Percentiles rank a stretch among this genome's conserved stretches.
phyloP scores from a whole-genome alignment of 2,888 invertebrate species.

The Ypsolopha scabrella region DNA sequence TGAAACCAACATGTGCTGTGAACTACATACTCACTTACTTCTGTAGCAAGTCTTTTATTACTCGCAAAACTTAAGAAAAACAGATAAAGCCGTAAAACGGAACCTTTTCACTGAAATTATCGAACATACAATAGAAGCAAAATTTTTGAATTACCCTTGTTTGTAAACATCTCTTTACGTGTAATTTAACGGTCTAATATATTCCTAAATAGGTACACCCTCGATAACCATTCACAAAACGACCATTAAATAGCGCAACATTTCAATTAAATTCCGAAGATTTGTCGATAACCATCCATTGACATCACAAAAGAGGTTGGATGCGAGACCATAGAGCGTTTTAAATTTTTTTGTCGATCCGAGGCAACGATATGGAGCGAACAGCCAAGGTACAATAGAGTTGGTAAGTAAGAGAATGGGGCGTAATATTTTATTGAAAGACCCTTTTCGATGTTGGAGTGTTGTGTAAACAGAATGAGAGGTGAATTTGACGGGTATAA shows the following conservation, averaged over 20 bases:
- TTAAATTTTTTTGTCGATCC: conserved; percentile 24
- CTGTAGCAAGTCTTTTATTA: no score
- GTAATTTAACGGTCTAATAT: conserved; percentile 37
- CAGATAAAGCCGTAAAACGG: no score
- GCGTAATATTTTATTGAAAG: conserved; percentile 67
- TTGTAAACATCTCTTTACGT: conserved; percentile 40
- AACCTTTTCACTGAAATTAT: no score
- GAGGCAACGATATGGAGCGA: conserved; percentile 32
- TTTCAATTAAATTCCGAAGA: conserved; percentile 42
- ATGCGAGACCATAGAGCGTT: conserved; percentile 14
- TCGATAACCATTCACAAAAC: conserved; percentile 7
- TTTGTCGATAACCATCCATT: conserved; percentile 31
- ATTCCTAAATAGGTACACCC: conserved; percentile 16
- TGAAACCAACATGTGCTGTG: no score
- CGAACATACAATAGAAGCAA: no score
- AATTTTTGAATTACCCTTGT: conserved; percentile 8
- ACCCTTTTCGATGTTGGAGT: conserved; percentile 60
- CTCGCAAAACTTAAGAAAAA: no score
- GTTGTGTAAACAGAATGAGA: conserved; percentile 63
- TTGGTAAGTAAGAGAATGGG: conserved; percentile 51
- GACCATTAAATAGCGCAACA: conserved; percentile 29
- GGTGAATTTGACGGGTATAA: conserved; percentile 41
- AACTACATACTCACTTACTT: no score
- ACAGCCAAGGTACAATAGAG: conserved; percentile 47
- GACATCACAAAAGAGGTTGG: conserved; percentile 9